Evolutionary conservation across 2,888 invertebrate genomes (phyloP).

Genomic region (Malthinus seriepunctatus): DNA sequence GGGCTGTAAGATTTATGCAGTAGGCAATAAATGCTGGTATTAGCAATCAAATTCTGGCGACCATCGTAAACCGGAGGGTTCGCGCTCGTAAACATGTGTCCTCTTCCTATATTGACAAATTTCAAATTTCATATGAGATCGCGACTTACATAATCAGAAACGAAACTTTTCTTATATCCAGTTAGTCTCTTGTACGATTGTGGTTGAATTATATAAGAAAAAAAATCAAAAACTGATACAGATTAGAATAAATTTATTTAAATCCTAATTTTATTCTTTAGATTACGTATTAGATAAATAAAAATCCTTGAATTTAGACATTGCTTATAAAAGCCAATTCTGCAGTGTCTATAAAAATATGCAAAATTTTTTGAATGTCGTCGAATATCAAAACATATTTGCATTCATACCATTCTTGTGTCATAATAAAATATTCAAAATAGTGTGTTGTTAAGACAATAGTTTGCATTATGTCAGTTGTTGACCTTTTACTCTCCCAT

Average conservation of each 20-base stretch:
- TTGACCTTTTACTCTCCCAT: constrained; percentile 11
- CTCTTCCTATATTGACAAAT: constrained; percentile 45
- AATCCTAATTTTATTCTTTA: constrained; percentile 1
- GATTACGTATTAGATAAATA: constrained; percentile 4
- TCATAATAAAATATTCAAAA: constrained; percentile 16
- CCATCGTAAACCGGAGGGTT: constrained; percentile 47
- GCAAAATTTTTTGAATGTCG: constrained; percentile 11
- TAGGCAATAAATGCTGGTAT: constrained; percentile 50
- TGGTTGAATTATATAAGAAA: not conserved
- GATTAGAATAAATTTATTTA: not conserved
- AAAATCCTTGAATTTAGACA: not conserved
- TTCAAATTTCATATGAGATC: constrained; percentile 41
- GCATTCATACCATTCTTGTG: constrained; percentile 14
- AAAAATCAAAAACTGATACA: not conserved
- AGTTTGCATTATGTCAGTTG: constrained; percentile 16
- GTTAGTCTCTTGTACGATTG: not conserved
- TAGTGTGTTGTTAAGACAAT: constrained; percentile 11
- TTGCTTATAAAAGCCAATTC: constrained; percentile 5
- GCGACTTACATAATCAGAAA: constrained; percentile 17
- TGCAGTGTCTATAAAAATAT: constrained; percentile 13
- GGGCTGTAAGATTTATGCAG: constrained; percentile 47
- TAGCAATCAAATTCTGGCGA: constrained; percentile 46
- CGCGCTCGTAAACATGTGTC: constrained; percentile 47
- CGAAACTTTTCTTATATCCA: constrained; percentile 4
- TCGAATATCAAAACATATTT: constrained; percentile 15